Percentiles rank a stretch among this genome's conserved stretches.
Evolutionary conservation across 2,113 vertebrate genomes (phyloP).

Genomic region (Zonotrichia leucophrys): DNA sequence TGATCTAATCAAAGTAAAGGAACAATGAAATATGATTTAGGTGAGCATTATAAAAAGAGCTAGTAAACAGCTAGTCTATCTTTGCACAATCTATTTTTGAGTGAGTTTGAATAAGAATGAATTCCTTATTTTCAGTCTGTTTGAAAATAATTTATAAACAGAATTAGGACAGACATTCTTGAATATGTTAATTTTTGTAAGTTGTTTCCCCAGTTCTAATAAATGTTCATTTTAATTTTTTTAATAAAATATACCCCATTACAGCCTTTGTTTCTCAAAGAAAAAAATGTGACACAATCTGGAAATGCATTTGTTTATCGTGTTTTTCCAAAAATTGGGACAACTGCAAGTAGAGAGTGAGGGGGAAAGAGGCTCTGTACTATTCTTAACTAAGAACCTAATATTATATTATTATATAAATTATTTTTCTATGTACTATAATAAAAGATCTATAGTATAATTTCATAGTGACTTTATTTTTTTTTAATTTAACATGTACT

Average conservation of each 20-base stretch:
- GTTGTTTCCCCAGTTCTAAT: not conserved
- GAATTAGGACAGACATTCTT: not conserved
- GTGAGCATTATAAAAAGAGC: not conserved
- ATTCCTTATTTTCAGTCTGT: not conserved
- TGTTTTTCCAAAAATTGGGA: not conserved
- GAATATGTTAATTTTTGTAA: not conserved
- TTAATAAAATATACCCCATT: not conserved
- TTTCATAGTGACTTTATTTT: not conserved
- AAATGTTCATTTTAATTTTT: not conserved
- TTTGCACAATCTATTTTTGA: not conserved
- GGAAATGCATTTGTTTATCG: not conserved
- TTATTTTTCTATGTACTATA: not conserved
- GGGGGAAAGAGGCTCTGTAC: not conserved
- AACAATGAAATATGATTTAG: not conserved
- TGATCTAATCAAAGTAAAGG: slow-evolving; percentile 20
- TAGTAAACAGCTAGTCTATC: not conserved
- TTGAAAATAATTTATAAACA: slow-evolving; percentile 36
- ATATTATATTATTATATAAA: not conserved
- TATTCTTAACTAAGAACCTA: not conserved
- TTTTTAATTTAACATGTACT: not conserved
- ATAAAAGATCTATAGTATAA: not conserved
- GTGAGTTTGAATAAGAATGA: not conserved
- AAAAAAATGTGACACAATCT: not conserved
- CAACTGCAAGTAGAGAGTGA: not conserved
- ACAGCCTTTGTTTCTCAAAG: not conserved